Conservation (phyloP, 2,113 vertebrate genomes). For the Coracopsis vasa region DNA sequence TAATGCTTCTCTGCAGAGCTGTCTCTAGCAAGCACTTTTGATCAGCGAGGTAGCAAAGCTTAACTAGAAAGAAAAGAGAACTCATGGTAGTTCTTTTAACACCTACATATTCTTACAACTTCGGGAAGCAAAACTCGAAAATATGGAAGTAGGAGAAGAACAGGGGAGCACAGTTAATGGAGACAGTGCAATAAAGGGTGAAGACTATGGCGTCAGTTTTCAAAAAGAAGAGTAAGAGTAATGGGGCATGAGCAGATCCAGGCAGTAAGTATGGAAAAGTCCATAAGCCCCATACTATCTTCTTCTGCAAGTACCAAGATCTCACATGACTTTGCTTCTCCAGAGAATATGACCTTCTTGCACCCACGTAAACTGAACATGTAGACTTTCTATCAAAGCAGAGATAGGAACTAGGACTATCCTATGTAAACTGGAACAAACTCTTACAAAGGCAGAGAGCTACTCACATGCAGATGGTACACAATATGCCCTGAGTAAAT, state of each 20-base stretch:
- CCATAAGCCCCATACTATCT: accelerated
- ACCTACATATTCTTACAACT: neutral
- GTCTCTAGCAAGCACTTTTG: neutral
- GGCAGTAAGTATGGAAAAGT: neutral
- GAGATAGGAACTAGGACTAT: neutral
- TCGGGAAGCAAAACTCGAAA: neutral
- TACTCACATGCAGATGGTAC: neutral
- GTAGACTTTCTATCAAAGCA: neutral
- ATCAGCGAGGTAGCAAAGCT: neutral
- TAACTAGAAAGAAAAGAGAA: neutral
- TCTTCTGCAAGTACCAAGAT: neutral
- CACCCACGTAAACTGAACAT: neutral
- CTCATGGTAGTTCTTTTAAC: neutral
- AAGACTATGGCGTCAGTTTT: neutral
- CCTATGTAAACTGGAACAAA: neutral
- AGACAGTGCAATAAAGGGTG: neutral
- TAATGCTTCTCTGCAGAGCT: neutral
- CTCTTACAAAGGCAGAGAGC: neutral
- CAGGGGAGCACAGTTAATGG: neutral
- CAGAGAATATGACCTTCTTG: neutral
- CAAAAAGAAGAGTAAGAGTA: neutral
- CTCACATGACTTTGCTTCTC: neutral
- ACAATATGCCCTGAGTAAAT: neutral
- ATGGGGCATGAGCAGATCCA: neutral
- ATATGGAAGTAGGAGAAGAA: neutral